phyloP scores from a whole-genome alignment of 1,140 invertebrate genomes.

The Atta cephalotes region DNA sequence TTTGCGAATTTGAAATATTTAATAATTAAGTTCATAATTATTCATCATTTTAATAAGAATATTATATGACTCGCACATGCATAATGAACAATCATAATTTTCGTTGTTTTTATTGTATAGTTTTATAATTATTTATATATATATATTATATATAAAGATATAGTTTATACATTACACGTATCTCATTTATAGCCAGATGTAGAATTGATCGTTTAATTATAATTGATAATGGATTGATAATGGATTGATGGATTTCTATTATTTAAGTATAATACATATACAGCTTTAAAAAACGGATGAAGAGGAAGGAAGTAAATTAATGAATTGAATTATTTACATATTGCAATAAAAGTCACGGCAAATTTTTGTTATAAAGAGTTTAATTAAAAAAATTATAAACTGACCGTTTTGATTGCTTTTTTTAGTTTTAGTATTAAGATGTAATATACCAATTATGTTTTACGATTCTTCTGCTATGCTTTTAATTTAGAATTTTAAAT shows the following conservation, averaged over 20 bases:
- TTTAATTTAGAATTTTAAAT: constrained; percentile 65
- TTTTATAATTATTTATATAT: neutral
- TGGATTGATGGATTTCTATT: neutral
- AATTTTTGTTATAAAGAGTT: neutral
- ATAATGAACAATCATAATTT: constrained; percentile 3
- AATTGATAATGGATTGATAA: neutral
- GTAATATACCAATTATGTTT: neutral
- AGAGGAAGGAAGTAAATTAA: neutral
- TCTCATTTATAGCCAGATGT: neutral
- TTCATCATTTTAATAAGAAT: neutral
- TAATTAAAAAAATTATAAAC: neutral
- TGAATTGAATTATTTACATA: neutral
- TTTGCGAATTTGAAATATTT: constrained; percentile 1
- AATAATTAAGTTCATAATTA: neutral
- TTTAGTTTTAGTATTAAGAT: neutral
- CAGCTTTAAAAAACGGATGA: neutral
- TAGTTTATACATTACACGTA: neutral
- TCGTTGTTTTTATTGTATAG: neutral
- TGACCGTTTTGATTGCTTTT: neutral
- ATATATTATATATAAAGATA: neutral
- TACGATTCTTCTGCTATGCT: neutral
- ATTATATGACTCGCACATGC: neutral
- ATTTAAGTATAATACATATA: neutral
- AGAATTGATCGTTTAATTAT: neutral
- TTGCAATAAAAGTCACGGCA: neutral